Percentiles rank a stretch among this genome's conserved stretches.
Conservation (phyloP, 2,797 vertebrate species). For the Cichlasoma orientale region DNA sequence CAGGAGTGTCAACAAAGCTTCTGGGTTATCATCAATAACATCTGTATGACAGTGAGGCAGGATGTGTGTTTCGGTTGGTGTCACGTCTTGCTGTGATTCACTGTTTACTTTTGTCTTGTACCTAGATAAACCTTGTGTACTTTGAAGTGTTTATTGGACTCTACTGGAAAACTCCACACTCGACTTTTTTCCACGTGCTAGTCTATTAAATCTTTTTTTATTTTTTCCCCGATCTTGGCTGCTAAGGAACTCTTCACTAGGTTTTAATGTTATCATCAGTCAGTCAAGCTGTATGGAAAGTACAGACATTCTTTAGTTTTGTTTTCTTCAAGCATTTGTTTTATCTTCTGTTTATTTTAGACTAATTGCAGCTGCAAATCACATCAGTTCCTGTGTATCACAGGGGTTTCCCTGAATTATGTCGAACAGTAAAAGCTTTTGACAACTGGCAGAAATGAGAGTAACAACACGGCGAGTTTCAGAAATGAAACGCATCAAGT, state of each 20-base stretch:
- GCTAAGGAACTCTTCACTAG: background rate
- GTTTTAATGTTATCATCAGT: background rate
- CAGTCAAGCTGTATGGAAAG: background rate
- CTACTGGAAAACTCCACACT: background rate
- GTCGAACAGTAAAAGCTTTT: background rate
- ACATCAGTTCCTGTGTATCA: constrained; percentile 6
- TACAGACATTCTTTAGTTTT: background rate
- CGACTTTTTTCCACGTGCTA: background rate
- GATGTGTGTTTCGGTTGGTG: constrained; percentile 49
- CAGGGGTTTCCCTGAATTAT: constrained; percentile 31
- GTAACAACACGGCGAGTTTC: background rate
- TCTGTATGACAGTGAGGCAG: constrained; percentile 49
- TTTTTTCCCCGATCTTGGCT: constrained; percentile 2
- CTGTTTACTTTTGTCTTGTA: constrained; percentile 52
- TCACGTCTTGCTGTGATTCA: constrained; percentile 28
- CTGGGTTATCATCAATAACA: constrained; percentile 68
- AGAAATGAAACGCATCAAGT: background rate
- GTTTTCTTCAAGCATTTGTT: constrained; percentile 12
- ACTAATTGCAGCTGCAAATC: constrained; percentile 19
- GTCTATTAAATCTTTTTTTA: background rate
- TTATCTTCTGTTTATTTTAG: constrained; percentile 2
- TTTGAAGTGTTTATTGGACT: constrained; percentile 50
- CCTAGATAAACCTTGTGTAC: constrained; percentile 36
- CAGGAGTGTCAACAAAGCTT: constrained; percentile 61
- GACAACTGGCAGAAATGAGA: background rate